phyloP scores from a whole-genome alignment of 2,797 vertebrate genomes.

The Ficedula albicollis region DNA sequence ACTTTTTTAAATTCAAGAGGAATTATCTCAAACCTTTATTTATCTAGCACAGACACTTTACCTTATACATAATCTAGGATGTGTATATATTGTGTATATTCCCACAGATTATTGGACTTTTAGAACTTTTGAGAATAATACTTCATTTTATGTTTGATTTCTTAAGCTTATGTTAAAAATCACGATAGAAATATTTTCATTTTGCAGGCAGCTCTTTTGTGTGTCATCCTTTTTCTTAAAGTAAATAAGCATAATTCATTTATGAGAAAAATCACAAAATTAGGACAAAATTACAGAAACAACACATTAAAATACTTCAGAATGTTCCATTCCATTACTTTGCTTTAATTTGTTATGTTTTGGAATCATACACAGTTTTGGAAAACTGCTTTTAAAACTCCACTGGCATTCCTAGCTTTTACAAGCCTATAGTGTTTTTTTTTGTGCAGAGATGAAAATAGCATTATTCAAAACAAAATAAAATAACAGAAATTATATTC shows the following conservation, averaged over 20 bases:
- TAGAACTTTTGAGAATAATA: neutral
- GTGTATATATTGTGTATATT: neutral
- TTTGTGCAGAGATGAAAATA: neutral
- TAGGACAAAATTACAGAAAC: neutral
- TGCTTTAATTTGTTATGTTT: neutral
- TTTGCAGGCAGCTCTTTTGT: neutral
- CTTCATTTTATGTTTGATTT: neutral
- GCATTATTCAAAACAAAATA: neutral
- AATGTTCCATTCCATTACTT: neutral
- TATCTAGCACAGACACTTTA: fast-evolving
- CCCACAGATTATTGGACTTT: neutral
- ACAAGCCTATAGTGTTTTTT: neutral
- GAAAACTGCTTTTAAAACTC: neutral
- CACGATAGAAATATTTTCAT: neutral
- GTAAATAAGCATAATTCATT: neutral
- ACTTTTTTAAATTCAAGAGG: neutral
- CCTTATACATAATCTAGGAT: neutral
- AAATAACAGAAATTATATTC: neutral
- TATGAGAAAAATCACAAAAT: neutral
- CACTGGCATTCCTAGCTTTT: neutral
- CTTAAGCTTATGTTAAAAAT: neutral
- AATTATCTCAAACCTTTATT: neutral
- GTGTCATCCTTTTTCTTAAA: neutral
- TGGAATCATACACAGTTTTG: neutral
- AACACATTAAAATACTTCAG: neutral